Evolutionary conservation across 2,113 vertebrate species (phyloP).

Genomic region (Amazona vittata): DNA sequence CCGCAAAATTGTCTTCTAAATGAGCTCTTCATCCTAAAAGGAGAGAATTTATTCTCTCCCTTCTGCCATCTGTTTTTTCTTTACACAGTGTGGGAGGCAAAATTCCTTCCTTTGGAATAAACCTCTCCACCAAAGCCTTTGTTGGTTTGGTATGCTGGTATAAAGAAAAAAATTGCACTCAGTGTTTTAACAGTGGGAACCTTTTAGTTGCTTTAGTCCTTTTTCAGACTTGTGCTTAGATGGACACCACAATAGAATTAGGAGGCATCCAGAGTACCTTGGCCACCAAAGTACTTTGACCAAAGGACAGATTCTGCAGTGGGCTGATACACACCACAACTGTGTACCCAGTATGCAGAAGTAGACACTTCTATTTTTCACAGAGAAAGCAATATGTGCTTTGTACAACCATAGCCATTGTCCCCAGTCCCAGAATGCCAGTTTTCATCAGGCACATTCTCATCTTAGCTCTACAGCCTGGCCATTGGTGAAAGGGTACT

Average conservation of each 20-base stretch:
- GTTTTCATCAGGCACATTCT: background rate
- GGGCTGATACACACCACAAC: background rate
- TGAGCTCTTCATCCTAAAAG: background rate
- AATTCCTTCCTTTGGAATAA: background rate
- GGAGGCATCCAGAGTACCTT: background rate
- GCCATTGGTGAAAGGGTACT: background rate
- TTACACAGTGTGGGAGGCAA: background rate
- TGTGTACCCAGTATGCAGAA: background rate
- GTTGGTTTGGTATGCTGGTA: background rate
- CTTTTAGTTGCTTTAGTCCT: background rate
- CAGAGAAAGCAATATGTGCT: background rate
- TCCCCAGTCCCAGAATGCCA: background rate
- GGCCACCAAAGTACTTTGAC: background rate
- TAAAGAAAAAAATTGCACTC: background rate
- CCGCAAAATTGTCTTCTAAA: background rate
- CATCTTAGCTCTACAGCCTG: accelerated
- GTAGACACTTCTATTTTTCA: accelerated
- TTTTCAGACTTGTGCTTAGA: background rate
- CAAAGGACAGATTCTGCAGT: background rate
- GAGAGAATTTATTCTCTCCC: background rate
- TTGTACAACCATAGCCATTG: background rate
- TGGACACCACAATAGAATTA: background rate
- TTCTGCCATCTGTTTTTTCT: background rate
- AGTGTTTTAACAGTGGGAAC: background rate
- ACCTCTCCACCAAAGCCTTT: background rate